Evolutionary conservation across 2,888 invertebrate genomes (phyloP).

Genomic region (Calameuta filiformis): DNA sequence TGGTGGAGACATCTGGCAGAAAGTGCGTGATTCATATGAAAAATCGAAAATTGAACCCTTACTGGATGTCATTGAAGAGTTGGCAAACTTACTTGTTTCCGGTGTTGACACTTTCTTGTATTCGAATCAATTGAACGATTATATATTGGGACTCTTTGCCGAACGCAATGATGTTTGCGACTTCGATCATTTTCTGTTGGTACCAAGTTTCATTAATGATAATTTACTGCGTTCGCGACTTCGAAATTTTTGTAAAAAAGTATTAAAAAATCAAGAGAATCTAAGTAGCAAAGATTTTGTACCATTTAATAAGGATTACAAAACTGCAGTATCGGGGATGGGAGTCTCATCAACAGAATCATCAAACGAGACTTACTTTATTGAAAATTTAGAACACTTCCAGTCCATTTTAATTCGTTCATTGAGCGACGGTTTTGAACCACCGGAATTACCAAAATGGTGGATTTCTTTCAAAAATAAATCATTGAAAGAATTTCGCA

Average conservation of each 20-base stretch:
- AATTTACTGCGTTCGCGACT: constrained; percentile 49
- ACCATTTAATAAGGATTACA: constrained; percentile 27
- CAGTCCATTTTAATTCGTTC: constrained; percentile 37
- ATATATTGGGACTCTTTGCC: constrained; percentile 36
- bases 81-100: constrained; percentile 51
- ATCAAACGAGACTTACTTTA: constrained; percentile 39
- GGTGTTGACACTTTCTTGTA: constrained; percentile 52
- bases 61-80: constrained; percentile 50
- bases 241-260: constrained; percentile 49
- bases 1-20: constrained; percentile 57
- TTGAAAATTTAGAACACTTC: constrained; percentile 37
- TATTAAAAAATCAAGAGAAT: constrained; percentile 30
- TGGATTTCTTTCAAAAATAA: constrained; percentile 53
- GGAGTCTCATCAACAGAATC: background rate
- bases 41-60: constrained; percentile 43
- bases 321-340: background rate
- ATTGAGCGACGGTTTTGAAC: constrained; percentile 36
- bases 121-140: constrained; percentile 51
- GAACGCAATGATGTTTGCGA: constrained; percentile 49
- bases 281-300: constrained; percentile 35
- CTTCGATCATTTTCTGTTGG: constrained; percentile 52
- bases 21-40: constrained; percentile 44
- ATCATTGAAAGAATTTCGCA: constrained; percentile 45
- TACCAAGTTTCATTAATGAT: constrained; percentile 48
- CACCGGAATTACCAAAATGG: constrained; percentile 49